Evolutionary conservation across 2,113 vertebrate species (phyloP), one percentile per base, ranked within the genome.

Genomic region (Spermophilus dauricus): DNA sequence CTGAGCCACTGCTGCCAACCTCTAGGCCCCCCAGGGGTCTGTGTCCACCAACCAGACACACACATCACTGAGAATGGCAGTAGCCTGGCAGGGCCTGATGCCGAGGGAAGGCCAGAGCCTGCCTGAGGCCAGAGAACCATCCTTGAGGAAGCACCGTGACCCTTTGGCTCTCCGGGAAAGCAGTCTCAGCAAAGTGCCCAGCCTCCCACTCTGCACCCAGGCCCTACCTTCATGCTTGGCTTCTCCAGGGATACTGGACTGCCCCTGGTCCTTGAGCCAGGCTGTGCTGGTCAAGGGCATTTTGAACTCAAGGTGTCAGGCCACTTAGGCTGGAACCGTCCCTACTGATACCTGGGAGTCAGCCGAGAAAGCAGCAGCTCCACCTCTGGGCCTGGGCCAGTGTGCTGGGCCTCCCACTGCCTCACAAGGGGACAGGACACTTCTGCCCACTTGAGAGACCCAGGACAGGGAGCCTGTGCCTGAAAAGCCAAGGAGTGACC

Each of bases 121-220:
- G 39, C 18, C 2, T 61, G 22, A 42, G 48, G 37, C 20, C 30
- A 4, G n/a, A 56, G 39, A 30, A 11, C 24, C 8, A 5, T 56
- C 48, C 24, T n/a, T 28, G n/a, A 53, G 13, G 2, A 26, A 48
- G 73, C 56, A 17, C 24, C 30, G 42, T 18, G 67, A 87, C 26
- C 65, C 13, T 18, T 39, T 32, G 9, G 77, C 82, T 72, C 6
- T 14, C 58, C 4, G 61, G 53, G 26, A 63, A n/a, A 24, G 76
- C 1, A 0, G n/a, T n/a, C 32, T 24, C 17, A 2, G 37, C 30
- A 30, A 16, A 37, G 53, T 0, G 1, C 58, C 53, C 78, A 51
- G 77, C 37, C n/a, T 85, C 53, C 16, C 17, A 2, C 61, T 61
- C 77, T 30, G 61, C 8, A 63, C 7, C 16, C 28, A 75, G 37